Conservation (phyloP, 2,888 invertebrate species). For the Tinea pellionella region DNA sequence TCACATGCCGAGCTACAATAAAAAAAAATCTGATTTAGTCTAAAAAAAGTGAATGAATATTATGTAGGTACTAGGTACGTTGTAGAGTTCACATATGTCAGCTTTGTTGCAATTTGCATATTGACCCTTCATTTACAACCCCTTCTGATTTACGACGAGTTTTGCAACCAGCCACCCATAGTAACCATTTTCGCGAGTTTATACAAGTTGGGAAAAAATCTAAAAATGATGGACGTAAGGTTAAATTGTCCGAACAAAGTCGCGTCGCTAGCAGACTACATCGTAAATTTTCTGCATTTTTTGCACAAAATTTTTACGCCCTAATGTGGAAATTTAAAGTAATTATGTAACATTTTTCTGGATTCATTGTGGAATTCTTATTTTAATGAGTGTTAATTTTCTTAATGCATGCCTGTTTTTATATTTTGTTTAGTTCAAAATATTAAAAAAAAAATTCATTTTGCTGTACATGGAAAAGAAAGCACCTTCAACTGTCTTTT, state of each 20-base stretch:
- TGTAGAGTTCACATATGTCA: not conserved
- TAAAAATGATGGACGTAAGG: constrained; percentile 53
- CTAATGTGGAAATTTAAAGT: not conserved
- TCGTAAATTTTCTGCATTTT: not conserved
- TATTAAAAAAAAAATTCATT: too few species aligned
- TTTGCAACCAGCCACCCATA: not conserved
- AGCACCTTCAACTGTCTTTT: too few species aligned
- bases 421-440: not conserved
- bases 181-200: constrained; percentile 1
- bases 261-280: not conserved
- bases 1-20: too few species aligned
- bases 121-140: constrained; percentile 8
- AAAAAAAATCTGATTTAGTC: too few species aligned
- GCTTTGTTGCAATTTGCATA: not conserved
- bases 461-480: too few species aligned
- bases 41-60: not conserved
- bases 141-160: constrained; percentile 6
- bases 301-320: not conserved
- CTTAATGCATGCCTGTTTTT: not conserved
- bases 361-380: not conserved
- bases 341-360: constrained; percentile 4
- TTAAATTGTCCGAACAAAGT: constrained; percentile 62
- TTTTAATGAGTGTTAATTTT: not conserved
- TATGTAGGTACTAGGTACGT: not conserved
- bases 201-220: constrained; percentile 32